Evolutionary conservation across 2,888 invertebrate genomes (phyloP).

Genomic region (Julus scanicus): DNA sequence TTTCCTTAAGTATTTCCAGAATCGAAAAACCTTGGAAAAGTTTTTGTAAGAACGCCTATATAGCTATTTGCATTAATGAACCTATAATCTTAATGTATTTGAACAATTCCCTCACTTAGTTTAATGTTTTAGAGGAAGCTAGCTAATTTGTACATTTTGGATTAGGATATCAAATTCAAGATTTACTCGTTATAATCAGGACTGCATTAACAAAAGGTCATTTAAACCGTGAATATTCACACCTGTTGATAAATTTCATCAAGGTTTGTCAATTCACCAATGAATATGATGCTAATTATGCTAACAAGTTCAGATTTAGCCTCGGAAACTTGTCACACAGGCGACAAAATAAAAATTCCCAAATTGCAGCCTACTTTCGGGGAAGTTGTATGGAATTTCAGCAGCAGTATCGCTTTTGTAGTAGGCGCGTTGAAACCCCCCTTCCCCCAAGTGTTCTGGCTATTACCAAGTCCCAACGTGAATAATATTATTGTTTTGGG

Average conservation of each 20-base stretch:
- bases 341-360: not conserved
- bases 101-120: not conserved
- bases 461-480: not conserved
- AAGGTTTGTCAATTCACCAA: not conserved
- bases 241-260: not conserved
- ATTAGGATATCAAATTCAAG: conserved; percentile 10
- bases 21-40: not conserved
- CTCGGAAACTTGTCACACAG: not conserved
- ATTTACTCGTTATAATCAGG: conserved; percentile 2
- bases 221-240: not conserved
- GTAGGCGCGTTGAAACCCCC: not conserved
- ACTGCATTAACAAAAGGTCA: not conserved
- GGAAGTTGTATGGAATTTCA: not conserved
- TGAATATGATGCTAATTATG: not conserved
- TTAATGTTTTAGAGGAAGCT: not conserved
- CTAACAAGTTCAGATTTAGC: not conserved
- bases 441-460: not conserved
- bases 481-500: conserved; percentile 25
- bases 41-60: not conserved
- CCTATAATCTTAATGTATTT: not conserved
- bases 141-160: not conserved
- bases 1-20: not conserved
- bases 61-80: not conserved
- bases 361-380: not conserved
- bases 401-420: not conserved